These are phyloP conservation scores for Chrysodeixis includens DNA, from an alignment of 2,888 invertebrate species.

Conservation along the genomic window DNA sequence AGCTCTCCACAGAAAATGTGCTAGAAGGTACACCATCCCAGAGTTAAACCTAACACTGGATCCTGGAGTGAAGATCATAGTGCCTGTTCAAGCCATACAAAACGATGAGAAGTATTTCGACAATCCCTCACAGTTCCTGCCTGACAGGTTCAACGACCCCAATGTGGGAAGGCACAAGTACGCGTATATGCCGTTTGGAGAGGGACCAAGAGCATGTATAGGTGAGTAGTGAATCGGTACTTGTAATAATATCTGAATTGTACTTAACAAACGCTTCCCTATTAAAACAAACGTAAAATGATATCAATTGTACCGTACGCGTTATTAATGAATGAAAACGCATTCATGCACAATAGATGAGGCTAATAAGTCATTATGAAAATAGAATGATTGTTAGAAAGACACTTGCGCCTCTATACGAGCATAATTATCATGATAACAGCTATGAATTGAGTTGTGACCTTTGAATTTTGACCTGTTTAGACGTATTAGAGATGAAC, in stretches of 20 bases:
- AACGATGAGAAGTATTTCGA: constrained; percentile 75
- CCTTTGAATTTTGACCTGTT: not conserved
- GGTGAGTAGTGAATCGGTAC: constrained; percentile 72
- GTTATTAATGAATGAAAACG: not conserved
- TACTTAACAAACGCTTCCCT: not conserved
- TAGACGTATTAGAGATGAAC: not conserved
- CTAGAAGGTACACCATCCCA: constrained; percentile 65
- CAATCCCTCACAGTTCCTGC: constrained; percentile 69
- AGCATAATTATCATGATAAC: not conserved
- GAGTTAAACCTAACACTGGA: constrained; percentile 70
- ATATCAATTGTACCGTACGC: not conserved
- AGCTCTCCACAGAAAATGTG: constrained; percentile 69
- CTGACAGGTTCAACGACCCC: constrained; percentile 68
- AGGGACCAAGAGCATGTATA: constrained; percentile 75
- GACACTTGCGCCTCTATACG: not conserved
- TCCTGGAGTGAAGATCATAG: constrained; percentile 72
- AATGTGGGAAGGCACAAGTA: constrained; percentile 58
- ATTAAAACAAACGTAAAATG: not conserved
- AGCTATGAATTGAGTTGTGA: not conserved
- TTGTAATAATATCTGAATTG: too few relatives aligned
- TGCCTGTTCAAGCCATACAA: constrained; percentile 76
- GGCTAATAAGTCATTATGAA: not conserved
- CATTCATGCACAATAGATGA: not conserved
- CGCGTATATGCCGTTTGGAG: constrained; percentile 75
- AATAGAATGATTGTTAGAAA: not conserved